phyloP scores from a whole-genome alignment of 2,113 vertebrate species.

The Stomatorhinus ivindoensis region DNA sequence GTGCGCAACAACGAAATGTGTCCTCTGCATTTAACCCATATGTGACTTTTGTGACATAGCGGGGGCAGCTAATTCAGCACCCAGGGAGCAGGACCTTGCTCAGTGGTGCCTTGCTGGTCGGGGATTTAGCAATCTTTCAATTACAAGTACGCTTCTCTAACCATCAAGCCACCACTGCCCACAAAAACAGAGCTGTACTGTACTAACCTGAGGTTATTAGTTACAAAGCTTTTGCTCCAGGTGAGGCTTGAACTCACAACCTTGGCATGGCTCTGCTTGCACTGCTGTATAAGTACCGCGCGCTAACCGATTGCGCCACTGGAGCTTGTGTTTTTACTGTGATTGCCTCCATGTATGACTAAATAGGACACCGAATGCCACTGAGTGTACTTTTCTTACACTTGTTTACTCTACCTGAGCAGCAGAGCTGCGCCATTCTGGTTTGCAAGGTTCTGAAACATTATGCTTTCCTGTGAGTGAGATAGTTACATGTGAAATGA shows the following conservation, averaged over 20 bases:
- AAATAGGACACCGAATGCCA: not conserved
- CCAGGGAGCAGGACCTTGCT: too few relatives aligned
- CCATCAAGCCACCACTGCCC: too few relatives aligned
- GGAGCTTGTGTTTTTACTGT: slow-evolving; percentile 56
- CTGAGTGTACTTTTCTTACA: not conserved
- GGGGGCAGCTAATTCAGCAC: too few relatives aligned
- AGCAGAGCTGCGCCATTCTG: not conserved
- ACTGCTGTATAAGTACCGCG: slow-evolving; percentile 97
- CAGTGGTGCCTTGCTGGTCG: too few relatives aligned
- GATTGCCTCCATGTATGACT: not conserved
- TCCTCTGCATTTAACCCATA: too few relatives aligned
- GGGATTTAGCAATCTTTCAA: too few relatives aligned
- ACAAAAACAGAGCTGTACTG: too few relatives aligned
- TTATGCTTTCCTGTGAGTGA: not conserved
- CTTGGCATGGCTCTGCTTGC: slow-evolving; percentile 83
- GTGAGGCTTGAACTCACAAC: slow-evolving; percentile 99
- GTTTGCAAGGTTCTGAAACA: not conserved
- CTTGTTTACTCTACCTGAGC: not conserved
- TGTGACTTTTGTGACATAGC: too few relatives aligned
- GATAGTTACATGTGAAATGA: not conserved
- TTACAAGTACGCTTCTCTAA: too few relatives aligned
- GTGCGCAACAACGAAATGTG: too few relatives aligned
- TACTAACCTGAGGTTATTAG: too few relatives aligned
- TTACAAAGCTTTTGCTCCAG: slow-evolving; percentile 79
- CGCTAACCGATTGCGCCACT: slow-evolving; percentile 99